Conservation (phyloP, 2,888 invertebrate genomes). For the Idaea dimidiata region DNA sequence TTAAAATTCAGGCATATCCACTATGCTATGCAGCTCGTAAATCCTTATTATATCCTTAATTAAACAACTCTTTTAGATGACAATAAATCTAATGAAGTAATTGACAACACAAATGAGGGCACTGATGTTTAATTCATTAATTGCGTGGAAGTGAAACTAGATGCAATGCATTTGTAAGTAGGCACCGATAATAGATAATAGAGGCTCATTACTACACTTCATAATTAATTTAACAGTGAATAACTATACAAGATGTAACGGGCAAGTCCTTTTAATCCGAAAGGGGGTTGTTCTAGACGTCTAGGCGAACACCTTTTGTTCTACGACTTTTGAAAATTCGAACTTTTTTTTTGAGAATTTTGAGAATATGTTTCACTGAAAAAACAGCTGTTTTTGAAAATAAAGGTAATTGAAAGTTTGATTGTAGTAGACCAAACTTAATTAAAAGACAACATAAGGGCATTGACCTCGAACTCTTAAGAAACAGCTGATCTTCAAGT, state of each 20-base stretch:
- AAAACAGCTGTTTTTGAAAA: too few species aligned
- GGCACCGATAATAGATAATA: slow-evolving; percentile 24
- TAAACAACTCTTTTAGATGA: slow-evolving; percentile 20
- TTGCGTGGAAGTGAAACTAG: slow-evolving; percentile 34
- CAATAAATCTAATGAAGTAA: slow-evolving; percentile 27
- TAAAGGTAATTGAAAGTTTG: too few species aligned
- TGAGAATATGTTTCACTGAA: too few species aligned
- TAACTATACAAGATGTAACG: slow-evolving; percentile 35
- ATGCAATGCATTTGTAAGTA: slow-evolving; percentile 24
- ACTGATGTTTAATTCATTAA: slow-evolving; percentile 39
- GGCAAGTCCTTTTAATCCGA: too few species aligned
- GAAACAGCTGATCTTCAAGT: too few species aligned
- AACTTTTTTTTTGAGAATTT: too few species aligned
- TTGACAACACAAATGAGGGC: slow-evolving; percentile 31
- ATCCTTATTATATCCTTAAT: background rate
- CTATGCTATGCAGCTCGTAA: slow-evolving; percentile 18
- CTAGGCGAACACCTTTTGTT: too few species aligned
- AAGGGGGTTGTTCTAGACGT: too few species aligned
- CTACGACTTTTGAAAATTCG: too few species aligned
- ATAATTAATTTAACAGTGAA: slow-evolving; percentile 28
- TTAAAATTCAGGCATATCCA: slow-evolving; percentile 45
- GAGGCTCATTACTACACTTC: slow-evolving; percentile 22
- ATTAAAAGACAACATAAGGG: too few species aligned
- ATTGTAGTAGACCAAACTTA: too few species aligned
- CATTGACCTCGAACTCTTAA: too few species aligned